Base-by-base conservation (phyloP, 2,888 invertebrate species). In the Callyntrura sp. region DNA sequence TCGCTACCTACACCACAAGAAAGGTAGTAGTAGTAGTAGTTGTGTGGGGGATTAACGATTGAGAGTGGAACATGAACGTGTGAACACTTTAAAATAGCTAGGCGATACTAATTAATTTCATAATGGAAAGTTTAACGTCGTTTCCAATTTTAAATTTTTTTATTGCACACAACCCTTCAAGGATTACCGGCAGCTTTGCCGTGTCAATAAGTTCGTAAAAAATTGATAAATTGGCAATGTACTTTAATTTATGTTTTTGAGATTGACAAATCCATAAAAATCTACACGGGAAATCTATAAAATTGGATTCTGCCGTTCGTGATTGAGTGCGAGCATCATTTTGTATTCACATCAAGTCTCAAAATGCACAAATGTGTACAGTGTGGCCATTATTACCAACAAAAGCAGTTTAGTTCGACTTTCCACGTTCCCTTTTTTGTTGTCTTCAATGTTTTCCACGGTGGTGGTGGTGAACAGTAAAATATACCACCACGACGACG, bases 281-380 rank as follows among this genome's bases (percentile, higher is more conserved):
- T n/a, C n/a, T 65, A 5, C 3, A 65, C 65, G 2, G 65, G 51
- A 51, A 51, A 35, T 35, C 35, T 35, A 51, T n/a, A 51, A 51
- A 51, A 51, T 14, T n/a, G 51, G 51, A 5, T 51, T n/a, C 12
- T 51, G 2, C 14, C 1, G 51, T n/a, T 51, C n/a, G 51, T 51
- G 51, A 51, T 51, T 51, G 51, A 51, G 51, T 51, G 51, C n/a
- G 51, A 3, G n/a, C 35, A 35, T 35, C 68, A 68, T 68, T 68
- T 28, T 35, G 68, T 68, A 68, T 68, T 68, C 68, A 35, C 17
- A 35, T 68, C 68, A 68, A 68, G 68, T 35, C 3, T n/a, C 35
- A 28, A 68, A 68, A 62, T 62, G 62, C 25, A 62, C 62, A 62
- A 62, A 62, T 62, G 20, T 25, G 6, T n/a, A 6, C 35, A 35